These are phyloP conservation scores for Lamellibrachia luymesi DNA, from an alignment of 1,140 invertebrate species.

Conservation along the genomic window DNA sequence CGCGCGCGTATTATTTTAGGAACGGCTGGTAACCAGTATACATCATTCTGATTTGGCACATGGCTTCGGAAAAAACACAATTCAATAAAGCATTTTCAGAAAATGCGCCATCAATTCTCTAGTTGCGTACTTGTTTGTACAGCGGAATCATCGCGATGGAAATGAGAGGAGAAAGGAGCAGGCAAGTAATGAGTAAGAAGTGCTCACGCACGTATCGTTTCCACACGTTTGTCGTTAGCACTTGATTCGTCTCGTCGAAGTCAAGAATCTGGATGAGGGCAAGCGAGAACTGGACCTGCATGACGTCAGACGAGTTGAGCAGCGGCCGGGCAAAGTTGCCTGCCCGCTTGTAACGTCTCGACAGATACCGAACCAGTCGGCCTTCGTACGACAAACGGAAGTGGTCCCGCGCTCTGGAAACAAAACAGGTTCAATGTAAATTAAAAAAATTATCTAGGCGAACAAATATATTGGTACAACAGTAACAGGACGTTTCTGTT, in stretches of 20 bases:
- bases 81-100: no score
- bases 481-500: no score
- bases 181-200: conserved; percentile 74
- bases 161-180: conserved; percentile 64
- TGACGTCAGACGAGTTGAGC: conserved; percentile 1
- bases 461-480: neutral
- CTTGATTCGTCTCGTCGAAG: conserved; percentile 66
- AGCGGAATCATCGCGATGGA: no score
- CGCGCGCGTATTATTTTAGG: no score
- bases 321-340: conserved; percentile 17
- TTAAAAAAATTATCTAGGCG: neutral
- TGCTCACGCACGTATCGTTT: conserved; percentile 65
- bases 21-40: no score
- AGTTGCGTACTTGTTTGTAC: no score
- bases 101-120: no score
- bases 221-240: conserved; percentile 89
- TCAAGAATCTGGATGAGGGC: conserved; percentile 33
- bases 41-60: no score
- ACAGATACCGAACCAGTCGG: neutral
- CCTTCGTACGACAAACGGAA: conserved; percentile 15
- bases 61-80: no score
- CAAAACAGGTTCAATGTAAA: neutral
- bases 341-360: conserved; percentile 11
- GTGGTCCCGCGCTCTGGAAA: conserved; percentile 4
- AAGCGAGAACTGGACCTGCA: conserved; percentile 28